A percentile compares a stretch with the other conserved stretches of the same genome.
Evolutionary conservation across 2,113 vertebrate species (phyloP).

Genomic region (Gavialis gangeticus): DNA sequence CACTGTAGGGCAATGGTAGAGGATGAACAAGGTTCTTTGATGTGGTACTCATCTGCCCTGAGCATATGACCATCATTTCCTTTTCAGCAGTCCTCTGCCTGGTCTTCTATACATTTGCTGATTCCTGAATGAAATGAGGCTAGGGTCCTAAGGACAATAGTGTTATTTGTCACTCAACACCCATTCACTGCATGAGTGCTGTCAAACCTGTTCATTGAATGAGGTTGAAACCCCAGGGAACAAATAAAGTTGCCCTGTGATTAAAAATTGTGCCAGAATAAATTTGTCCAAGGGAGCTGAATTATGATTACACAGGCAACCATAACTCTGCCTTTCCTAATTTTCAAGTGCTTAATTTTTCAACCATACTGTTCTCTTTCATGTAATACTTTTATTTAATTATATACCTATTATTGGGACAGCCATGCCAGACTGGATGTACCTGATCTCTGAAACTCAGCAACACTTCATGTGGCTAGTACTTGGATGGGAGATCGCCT

Average conservation of each 20-base stretch:
- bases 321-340: neutral
- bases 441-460: too few relatives aligned
- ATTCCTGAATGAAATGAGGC: slow-evolving; percentile 31
- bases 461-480: too few relatives aligned
- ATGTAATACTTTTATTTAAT: neutral
- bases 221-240: slow-evolving; percentile 8
- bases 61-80: neutral
- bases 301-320: neutral
- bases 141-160: neutral
- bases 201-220: neutral
- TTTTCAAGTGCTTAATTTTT: slow-evolving; percentile 16
- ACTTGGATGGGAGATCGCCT: too few relatives aligned
- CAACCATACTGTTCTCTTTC: slow-evolving; percentile 8
- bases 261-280: neutral
- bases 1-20: neutral
- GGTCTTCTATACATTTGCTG: neutral
- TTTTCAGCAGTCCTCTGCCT: slow-evolving; percentile 22
- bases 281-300: neutral
- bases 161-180: slow-evolving; percentile 35
- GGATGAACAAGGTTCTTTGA: neutral
- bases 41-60: slow-evolving; percentile 19
- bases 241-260: slow-evolving; percentile 6
- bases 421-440: too few relatives aligned
- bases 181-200: slow-evolving; percentile 6
- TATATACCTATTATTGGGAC: too few relatives aligned